Evolutionary conservation across 1,140 invertebrate genomes (phyloP).

Genomic region (Chrysomallon squamiferum): DNA sequence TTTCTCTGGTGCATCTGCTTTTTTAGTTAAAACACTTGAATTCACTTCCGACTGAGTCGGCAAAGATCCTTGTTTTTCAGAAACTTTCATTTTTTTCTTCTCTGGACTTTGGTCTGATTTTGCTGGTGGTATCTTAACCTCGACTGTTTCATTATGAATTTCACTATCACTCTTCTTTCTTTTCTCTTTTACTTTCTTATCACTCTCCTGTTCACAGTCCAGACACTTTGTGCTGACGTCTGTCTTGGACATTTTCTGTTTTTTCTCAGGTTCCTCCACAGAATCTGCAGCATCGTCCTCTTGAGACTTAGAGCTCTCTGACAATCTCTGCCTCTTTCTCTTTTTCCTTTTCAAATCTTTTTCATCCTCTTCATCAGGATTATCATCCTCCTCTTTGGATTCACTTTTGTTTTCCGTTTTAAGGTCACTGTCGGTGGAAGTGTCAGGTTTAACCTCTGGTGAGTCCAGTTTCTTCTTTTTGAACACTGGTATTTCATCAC

Average conservation of each 20-base stretch:
- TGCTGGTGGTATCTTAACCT: not conserved
- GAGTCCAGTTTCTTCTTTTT: constrained; percentile 20
- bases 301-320: not conserved
- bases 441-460: not conserved
- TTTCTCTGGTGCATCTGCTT: not conserved
- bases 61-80: not conserved
- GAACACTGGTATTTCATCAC: not conserved
- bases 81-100: not conserved
- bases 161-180: constrained; percentile 6
- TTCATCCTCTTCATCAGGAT: constrained; percentile 10
- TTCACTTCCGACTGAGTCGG: not conserved
- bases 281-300: constrained; percentile 1
- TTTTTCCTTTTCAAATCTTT: constrained; percentile 13
- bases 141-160: too few relatives aligned
- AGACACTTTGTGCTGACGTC: not conserved
- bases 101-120: not conserved
- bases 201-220: not conserved
- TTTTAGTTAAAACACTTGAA: not conserved
- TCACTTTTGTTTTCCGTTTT: too few relatives aligned
- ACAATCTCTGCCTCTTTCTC: constrained; percentile 10
- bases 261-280: not conserved
- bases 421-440: too few relatives aligned
- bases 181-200: not conserved
- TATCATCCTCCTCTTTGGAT: not conserved
- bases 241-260: not conserved